Base-by-base conservation (phyloP, 2,113 vertebrate genomes). In the Zosterops lateralis region DNA sequence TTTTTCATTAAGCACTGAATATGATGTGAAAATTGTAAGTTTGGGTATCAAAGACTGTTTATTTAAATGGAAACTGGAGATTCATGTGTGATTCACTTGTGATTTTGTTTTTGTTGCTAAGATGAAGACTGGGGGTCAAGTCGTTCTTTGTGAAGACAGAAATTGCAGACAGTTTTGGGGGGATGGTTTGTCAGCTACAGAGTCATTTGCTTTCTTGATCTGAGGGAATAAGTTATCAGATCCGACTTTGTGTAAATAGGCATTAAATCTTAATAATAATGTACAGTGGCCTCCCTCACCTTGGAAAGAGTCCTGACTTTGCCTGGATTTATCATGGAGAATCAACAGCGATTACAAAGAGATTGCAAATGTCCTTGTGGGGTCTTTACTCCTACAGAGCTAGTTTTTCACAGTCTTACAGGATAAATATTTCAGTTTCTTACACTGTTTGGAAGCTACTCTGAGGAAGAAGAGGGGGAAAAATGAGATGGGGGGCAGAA, bases 231-330 rank as follows among this genome's bases (percentile, higher is more conserved):
- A 53, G 53, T 82, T 36, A 14, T 13, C 38, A 85, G 28, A 22
- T 58, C 45, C 0, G 12, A 61, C 38, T 83, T 75, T 34, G 25
- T 67, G 42, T 79, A 93, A 71, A 81, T 79, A 88, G 14, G 9
- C 42, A 79, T 75, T 84, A 64, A 64, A 82, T 92, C 56, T 75
- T 62, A 78, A 54, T 78, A 84, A 61, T 61, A 84, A 57, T 34
- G 29, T 54, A 71, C 34, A 16, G 19, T 57, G 70, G 5, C 31
- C n/a, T 81, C 12, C 29, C 44, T 84, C 65, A 28, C 47, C 73
- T 44, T 78, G 61, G 53, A 75, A 87, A 40, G 45, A 89, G 65
- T 84, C 28, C 28, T 57, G 42, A 32, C 29, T 72, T 91, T 57
- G 58, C 66, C 53, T 75, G 70, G 32, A 51, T 85, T 66, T 84